These are phyloP conservation scores for Peromyscus polionotus DNA, from an alignment of 2,113 vertebrate species.

Conservation along the genomic window DNA sequence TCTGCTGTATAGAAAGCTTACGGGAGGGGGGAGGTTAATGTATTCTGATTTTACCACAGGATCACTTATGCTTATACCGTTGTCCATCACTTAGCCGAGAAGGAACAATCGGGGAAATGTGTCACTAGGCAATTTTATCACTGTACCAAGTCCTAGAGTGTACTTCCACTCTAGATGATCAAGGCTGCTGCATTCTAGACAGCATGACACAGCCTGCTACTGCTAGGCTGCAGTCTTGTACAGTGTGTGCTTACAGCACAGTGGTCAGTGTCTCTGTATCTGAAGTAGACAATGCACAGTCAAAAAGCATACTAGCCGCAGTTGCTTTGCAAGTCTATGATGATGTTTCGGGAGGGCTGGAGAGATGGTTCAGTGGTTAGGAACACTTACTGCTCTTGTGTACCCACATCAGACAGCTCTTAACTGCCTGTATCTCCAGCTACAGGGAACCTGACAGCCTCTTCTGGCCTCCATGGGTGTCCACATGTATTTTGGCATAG, in stretches of 20 bases:
- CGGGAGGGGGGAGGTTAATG: not conserved
- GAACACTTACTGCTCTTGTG: not conserved
- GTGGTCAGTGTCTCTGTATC: not conserved
- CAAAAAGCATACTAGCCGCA: not conserved
- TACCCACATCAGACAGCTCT: not conserved
- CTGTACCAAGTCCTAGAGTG: not conserved
- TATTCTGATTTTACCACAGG: not conserved
- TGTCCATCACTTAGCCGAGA: not conserved
- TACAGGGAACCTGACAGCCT: not conserved
- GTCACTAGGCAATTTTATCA: not conserved
- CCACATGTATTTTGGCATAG: not conserved
- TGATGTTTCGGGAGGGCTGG: not conserved
- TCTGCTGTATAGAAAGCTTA: slow-evolving; percentile 3
- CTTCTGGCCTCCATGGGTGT: not conserved
- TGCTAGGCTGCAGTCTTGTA: too few species aligned
- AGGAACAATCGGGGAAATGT: not conserved
- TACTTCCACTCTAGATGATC: too few species aligned
- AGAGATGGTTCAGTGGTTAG: not conserved
- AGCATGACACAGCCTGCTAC: not conserved
- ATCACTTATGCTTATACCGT: not conserved
- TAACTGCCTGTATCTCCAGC: not conserved
- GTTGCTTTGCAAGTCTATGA: not conserved
- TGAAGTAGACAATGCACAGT: not conserved
- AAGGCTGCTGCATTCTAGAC: not conserved
- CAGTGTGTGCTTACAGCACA: too few species aligned